Percentiles rank a stretch among this genome's conserved stretches.
These are phyloP conservation scores for Stictonetta naevosa DNA, from an alignment of 2,113 vertebrate genomes.

Conservation along the genomic window DNA sequence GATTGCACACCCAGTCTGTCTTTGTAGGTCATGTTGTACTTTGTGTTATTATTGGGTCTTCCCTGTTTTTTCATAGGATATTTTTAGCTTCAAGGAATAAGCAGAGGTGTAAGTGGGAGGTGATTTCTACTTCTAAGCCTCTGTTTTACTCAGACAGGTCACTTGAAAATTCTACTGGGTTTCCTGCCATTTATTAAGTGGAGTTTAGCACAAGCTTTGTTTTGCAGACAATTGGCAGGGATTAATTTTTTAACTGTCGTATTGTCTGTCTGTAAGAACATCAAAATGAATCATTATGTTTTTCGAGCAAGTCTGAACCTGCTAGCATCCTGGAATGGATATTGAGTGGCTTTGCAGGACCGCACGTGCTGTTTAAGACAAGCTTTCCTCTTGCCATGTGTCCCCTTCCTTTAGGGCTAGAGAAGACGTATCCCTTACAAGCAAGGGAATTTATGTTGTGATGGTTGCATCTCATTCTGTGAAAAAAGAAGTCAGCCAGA, in stretches of 20 bases:
- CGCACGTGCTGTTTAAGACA: fast-evolving
- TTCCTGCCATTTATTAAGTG: not conserved
- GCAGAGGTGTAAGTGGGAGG: not conserved
- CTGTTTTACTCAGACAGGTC: not conserved
- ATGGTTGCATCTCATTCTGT: fast-evolving
- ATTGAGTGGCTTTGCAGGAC: not conserved
- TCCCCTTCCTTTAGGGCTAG: too few relatives aligned
- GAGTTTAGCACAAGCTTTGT: not conserved
- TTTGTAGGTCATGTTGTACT: not conserved
- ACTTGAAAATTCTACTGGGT: not conserved
- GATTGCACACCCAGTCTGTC: not conserved
- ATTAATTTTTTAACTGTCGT: not conserved
- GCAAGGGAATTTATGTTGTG: not conserved
- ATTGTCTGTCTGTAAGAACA: not conserved
- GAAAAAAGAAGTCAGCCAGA: not conserved
- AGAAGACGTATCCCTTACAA: fast-evolving
- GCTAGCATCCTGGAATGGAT: not conserved
- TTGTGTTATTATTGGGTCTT: not conserved
- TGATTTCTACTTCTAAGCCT: not conserved
- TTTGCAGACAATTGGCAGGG: not conserved
- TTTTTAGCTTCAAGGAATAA: not conserved
- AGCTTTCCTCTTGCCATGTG: fast-evolving
- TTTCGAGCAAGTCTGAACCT: not conserved
- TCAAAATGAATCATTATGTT: too few relatives aligned
- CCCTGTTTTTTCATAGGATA: not conserved